Percentiles rank a stretch among this genome's conserved stretches.
phyloP scores from a whole-genome alignment of 37 sponge, comb jelly and placozoan genomes.

The Aphrocallistes beatrix region DNA sequence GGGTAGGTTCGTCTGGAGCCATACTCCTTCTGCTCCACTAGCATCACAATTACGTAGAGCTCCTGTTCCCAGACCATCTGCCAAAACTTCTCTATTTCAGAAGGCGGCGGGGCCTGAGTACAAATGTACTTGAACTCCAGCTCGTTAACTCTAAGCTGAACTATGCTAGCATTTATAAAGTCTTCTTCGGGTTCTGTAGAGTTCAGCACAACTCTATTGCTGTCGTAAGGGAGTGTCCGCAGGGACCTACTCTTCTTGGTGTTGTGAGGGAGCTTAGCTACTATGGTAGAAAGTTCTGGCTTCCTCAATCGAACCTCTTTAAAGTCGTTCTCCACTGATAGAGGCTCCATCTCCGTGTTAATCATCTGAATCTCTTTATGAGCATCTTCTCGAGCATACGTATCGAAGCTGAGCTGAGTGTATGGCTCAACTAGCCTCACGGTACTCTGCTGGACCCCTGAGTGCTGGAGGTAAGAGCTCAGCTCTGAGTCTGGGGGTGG shows the following conservation, averaged over 20 bases:
- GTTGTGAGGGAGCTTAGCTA: neutral
- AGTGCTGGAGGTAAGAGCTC: neutral
- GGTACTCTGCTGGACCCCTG: neutral
- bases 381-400: neutral
- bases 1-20: neutral
- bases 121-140: neutral
- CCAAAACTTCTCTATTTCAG: neutral
- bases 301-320: neutral
- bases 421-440: neutral
- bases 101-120: neutral
- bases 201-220: neutral
- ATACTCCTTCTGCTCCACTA: neutral
- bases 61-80: conserved; percentile 11
- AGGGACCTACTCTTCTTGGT: neutral
- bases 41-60: neutral
- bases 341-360: neutral
- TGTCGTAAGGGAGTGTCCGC: neutral
- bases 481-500: neutral
- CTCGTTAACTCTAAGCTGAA: neutral
- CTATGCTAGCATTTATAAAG: neutral
- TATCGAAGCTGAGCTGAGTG: neutral
- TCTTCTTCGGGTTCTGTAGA: neutral
- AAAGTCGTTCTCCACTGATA: neutral
- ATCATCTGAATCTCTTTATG: neutral
- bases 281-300: neutral